Evolutionary conservation across 2,113 vertebrate species (phyloP).

Genomic region (Nyctibius bracteatus): DNA sequence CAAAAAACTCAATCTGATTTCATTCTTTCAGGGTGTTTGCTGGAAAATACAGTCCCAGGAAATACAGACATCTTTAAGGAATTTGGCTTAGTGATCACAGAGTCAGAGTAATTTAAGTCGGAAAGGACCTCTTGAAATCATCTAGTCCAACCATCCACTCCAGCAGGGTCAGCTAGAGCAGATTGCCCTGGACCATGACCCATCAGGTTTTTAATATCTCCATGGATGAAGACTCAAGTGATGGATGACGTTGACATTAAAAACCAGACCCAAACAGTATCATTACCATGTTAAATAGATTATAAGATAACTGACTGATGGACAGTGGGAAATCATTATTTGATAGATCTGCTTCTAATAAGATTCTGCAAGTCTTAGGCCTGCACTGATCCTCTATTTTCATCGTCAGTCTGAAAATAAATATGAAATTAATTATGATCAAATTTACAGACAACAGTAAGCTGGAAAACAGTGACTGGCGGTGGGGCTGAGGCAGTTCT

Average conservation of each 20-base stretch:
- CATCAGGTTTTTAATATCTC: not conserved
- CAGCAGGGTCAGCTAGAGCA: not conserved
- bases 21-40: not conserved
- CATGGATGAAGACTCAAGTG: not conserved
- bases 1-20: not conserved
- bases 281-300: not conserved
- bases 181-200: not conserved
- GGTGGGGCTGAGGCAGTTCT: not conserved
- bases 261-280: not conserved
- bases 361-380: not conserved
- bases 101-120: not conserved
- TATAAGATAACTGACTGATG: not conserved
- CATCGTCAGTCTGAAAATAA: not conserved
- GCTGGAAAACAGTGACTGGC: not conserved
- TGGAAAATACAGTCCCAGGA: not conserved
- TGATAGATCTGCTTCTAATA: not conserved
- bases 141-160: not conserved
- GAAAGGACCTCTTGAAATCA: not conserved
- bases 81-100: not conserved
- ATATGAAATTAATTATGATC: not conserved
- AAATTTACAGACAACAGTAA: not conserved
- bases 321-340: not conserved
- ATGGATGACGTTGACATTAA: not conserved
- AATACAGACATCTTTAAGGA: not conserved
- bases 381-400: not conserved